Evolutionary conservation across 2,797 vertebrate species (phyloP).

Genomic region (Spinus pinus): DNA sequence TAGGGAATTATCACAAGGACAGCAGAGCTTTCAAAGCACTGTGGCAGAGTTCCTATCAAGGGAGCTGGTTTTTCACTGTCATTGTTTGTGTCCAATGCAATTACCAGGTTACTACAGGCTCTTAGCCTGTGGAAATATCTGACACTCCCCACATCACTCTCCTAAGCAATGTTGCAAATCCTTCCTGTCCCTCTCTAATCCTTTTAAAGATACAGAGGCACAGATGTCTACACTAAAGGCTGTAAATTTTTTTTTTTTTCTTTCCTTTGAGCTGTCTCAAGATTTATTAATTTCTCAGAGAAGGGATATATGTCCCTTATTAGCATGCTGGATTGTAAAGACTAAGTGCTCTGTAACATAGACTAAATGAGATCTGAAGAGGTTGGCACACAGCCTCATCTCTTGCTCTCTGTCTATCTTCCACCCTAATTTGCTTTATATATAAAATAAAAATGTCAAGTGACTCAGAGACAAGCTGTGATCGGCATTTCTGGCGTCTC

Average conservation of each 20-base stretch:
- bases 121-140: neutral
- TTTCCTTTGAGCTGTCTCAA: neutral
- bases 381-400: neutral
- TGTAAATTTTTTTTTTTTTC: neutral
- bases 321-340: neutral
- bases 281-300: neutral
- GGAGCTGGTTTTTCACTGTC: neutral
- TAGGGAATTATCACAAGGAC: neutral
- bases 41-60: neutral
- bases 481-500: neutral
- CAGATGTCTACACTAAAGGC: neutral
- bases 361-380: slow-evolving; percentile 32
- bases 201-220: neutral
- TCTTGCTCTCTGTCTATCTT: slow-evolving; percentile 34
- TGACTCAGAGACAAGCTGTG: slow-evolving; percentile 43
- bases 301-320: neutral
- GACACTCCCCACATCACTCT: rapidly evolving
- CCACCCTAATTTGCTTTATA: slow-evolving; percentile 39
- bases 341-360: neutral
- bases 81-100: neutral
- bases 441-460: slow-evolving; percentile 45
- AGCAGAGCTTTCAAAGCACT: neutral
- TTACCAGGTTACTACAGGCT: neutral
- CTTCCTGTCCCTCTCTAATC: neutral
- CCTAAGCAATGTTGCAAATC: neutral